Conservation (phyloP, 2,888 invertebrate genomes). For the Brachypterus glaber region DNA sequence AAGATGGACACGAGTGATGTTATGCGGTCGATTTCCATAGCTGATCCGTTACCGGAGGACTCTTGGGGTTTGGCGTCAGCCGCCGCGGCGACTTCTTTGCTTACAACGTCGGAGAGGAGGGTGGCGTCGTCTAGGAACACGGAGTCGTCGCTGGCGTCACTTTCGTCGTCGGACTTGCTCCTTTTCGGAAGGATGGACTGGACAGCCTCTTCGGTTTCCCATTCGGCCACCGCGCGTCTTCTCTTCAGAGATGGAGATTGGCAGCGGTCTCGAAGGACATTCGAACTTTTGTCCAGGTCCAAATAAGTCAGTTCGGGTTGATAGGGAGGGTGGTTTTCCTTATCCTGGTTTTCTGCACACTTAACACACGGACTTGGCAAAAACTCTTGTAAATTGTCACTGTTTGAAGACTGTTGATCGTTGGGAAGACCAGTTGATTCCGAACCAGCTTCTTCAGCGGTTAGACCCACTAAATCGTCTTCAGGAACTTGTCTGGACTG, state of each 20-base stretch:
- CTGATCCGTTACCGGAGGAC: conserved; percentile 25
- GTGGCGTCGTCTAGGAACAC: conserved; percentile 42
- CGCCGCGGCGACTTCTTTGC: conserved; percentile 25
- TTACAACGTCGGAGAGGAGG: conserved; percentile 36
- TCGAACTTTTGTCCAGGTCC: conserved; percentile 41
- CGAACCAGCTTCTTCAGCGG: conserved; percentile 41
- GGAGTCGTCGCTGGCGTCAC: conserved; percentile 35
- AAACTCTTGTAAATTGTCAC: conserved; percentile 26
- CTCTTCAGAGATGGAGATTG: conserved; percentile 38
- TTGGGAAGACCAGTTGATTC: conserved; percentile 29
- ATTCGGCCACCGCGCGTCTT: conserved; percentile 42
- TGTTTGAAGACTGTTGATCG: conserved; percentile 27
- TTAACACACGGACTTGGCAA: conserved; percentile 31
- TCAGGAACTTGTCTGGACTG: conserved; percentile 27
- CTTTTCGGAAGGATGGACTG: conserved; percentile 46
- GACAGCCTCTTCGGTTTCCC: conserved; percentile 48
- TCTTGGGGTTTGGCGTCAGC: conserved; percentile 11
- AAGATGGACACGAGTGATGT: conserved; percentile 51
- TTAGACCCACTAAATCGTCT: conserved; percentile 39
- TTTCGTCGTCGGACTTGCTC: conserved; percentile 32
- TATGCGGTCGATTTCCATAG: conserved; percentile 50
- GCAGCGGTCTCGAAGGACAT: conserved; percentile 34
- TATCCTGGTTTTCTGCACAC: conserved; percentile 36
- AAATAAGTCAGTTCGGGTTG: conserved; percentile 40
- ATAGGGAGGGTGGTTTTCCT: conserved; percentile 41